Conservation (phyloP, 2,113 vertebrate genomes). For the Caranx ignobilis region DNA sequence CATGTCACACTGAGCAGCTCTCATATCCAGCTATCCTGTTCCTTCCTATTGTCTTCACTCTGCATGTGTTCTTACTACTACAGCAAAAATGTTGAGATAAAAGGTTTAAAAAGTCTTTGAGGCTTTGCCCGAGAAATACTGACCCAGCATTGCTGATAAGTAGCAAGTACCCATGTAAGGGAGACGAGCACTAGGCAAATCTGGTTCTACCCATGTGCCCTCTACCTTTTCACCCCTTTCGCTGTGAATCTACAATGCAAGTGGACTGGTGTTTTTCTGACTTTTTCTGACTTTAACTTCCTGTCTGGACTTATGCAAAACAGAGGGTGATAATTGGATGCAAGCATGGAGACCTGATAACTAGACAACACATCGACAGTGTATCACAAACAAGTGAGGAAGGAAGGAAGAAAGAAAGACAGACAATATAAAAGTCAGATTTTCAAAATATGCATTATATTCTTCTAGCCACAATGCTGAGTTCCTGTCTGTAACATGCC, state of each 20-base stretch:
- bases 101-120: background rate
- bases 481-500: background rate
- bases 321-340: background rate
- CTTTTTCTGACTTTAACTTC: too few species aligned
- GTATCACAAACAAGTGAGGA: background rate
- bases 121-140: background rate
- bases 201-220: background rate
- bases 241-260: slow-evolving; percentile 15
- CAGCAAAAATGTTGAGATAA: background rate
- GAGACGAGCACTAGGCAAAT: background rate
- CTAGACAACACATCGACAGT: background rate
- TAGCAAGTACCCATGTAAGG: background rate
- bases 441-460: background rate
- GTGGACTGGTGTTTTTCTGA: slow-evolving; percentile 1
- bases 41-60: background rate
- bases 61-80: background rate
- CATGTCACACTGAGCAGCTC: slow-evolving; percentile 9
- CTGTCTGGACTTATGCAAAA: background rate
- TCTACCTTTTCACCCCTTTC: slow-evolving; percentile 1
- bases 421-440: background rate
- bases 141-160: background rate
- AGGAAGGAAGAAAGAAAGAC: background rate
- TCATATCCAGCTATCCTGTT: background rate
- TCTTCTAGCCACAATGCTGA: too few species aligned
- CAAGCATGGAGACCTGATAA: background rate